Base-by-base conservation (phyloP, 2,888 invertebrate species). In the Lepeophtheirus nordmannii region DNA sequence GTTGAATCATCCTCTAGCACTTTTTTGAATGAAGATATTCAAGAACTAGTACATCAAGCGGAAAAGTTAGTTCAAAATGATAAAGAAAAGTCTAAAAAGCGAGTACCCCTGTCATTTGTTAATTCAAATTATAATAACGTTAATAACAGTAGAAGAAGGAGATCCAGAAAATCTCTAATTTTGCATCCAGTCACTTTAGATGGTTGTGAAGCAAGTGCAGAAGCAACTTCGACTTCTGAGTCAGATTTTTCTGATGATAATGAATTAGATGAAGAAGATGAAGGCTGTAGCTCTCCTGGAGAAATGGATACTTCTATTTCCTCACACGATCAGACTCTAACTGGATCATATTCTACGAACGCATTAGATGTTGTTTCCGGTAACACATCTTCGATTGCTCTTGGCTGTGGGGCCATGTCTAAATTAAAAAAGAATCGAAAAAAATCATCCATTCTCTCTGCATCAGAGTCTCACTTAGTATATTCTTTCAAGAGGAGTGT, bases 171-270 rank as follows among this genome's bases (percentile, higher is more conserved):
- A 14, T 46, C 53, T 14, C 53, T 46, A 5, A 5, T 17, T 46
- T n/a, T 17, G n/a, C 53, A n/a, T 14, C 14, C 1, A 17, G n/a
- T 17, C n/a, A 14, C 17, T n/a, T 14, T 14, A 14, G 53, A 46
- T 46, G 53, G 53, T 46, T 46, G 53, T 46, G 53, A 46, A 17
- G 53, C 53, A n/a, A n/a, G n/a, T 17, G 53, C n/a, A n/a, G 53
- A 46, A 8, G 53, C 53, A 14, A 46, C 53, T 8, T 30, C 30
- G 30, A 46, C 53, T n/a, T 46, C 53, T 17, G 53, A 46, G n/a
- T 46, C 53, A 1, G 53, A 46, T 46, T 17, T 46, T 17, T 46
- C 53, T 1, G 53, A 46, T 3, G 53, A 14, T n/a, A 17, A 46
- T 46, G 53, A 46, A 46, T n/a, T 46, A 14, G 17, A n/a, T 17